phyloP scores from a whole-genome alignment of 2,113 vertebrate genomes.

The Origma solitaria region DNA sequence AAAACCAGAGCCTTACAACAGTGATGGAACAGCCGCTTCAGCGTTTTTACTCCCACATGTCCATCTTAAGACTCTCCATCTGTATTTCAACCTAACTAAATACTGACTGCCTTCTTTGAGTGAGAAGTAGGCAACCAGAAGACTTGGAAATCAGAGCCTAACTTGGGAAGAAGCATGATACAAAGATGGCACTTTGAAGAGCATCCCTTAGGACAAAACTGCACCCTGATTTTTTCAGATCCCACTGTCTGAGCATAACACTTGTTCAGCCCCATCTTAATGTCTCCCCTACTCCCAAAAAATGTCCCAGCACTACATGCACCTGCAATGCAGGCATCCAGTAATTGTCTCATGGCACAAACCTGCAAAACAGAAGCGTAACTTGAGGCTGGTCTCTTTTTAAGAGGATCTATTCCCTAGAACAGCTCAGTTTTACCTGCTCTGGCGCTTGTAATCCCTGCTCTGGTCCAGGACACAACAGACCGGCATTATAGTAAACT shows the following conservation, averaged over 20 bases:
- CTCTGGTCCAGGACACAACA: rapidly evolving
- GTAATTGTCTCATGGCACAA: not conserved
- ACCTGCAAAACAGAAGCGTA: not conserved
- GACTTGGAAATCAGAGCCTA: not conserved
- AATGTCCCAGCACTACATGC: rapidly evolving
- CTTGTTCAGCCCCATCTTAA: not conserved
- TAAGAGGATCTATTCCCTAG: not conserved
- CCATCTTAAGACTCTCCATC: not conserved
- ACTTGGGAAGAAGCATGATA: not conserved
- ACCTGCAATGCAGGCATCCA: not conserved
- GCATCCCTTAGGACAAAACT: not conserved
- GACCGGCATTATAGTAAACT: not conserved
- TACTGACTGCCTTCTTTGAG: not conserved
- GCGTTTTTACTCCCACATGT: not conserved
- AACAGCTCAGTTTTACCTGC: not conserved
- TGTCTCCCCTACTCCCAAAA: not conserved
- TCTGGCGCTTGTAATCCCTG: not conserved
- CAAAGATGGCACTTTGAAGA: not conserved
- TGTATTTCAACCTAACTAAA: not conserved
- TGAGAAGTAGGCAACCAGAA: not conserved
- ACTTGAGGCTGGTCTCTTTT: not conserved
- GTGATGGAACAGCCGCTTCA: not conserved
- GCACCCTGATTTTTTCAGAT: not conserved
- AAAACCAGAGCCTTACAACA: not conserved
- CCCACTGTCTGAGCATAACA: not conserved